Base-by-base conservation (phyloP, 2,113 vertebrate genomes). In the Megaleporinus macrocephalus region DNA sequence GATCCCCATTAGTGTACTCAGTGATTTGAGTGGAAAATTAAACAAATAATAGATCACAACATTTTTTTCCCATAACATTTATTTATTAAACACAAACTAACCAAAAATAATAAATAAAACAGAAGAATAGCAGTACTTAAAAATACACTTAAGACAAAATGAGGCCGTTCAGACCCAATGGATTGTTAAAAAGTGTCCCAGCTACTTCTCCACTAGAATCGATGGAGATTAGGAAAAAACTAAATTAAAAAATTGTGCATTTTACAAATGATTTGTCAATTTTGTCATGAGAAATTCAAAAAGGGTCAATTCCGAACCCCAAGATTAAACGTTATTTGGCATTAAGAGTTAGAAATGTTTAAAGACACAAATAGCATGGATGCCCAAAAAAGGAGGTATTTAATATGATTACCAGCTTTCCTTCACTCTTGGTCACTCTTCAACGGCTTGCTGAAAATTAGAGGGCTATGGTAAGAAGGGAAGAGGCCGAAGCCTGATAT, bases 71-170 rank as follows among this genome's bases (percentile, higher is more conserved):
- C 47, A 55, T 61, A 77, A 78, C 51, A 85, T 78, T 92, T 88
- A 94, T 94, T 94, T 94, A 94, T 94, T 94, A 84, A 91, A 91
- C 89, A 93, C 88, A 89, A 87, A 89, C 88, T 88, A 91, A 90
- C 89, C 85, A 89, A 86, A 92, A 91, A 89, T 79, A 80, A 86
- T 93, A 94, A 94, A 94, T 93, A 93, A 83, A 87, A 88, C 83
- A 78, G 86, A 88, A 85, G 81, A 86, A 83, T 73, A 90, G 85
- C 86, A 76, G 85, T 81, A 82, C 85, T 73, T 89, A 89, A 87
- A 69, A 87, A 87, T 89, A 92, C 88, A 91, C 88, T 90, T 85
- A 83, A 88, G 89, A 87, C 53, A 69, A 80, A n/a, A 88, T 63
- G 72, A 81, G 15, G 73, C 73, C 79, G 51, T 47, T 70, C 12